Evolutionary conservation across 2,797 vertebrate species (phyloP).

Genomic region (Parauchenoglanis ngamensis): DNA sequence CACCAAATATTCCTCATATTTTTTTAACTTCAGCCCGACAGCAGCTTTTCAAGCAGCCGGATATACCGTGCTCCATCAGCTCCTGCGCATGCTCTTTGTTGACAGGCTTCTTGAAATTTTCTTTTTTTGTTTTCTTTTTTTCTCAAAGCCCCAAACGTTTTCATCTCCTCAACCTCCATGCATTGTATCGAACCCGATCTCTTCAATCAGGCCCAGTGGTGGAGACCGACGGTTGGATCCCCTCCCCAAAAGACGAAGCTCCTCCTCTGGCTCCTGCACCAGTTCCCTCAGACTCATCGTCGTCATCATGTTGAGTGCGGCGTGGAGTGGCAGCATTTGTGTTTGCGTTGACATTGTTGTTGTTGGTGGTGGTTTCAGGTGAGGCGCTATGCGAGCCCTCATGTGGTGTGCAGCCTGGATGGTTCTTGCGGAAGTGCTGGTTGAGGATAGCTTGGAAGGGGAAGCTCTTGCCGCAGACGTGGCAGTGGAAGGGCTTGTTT

Average conservation of each 20-base stretch:
- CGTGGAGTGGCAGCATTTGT: conserved; percentile 77
- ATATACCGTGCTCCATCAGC: conserved; percentile 1
- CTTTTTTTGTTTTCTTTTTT: background rate
- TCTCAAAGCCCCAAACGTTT: background rate
- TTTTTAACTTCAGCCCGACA: conserved; percentile 26
- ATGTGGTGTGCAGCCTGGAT: conserved; percentile 89
- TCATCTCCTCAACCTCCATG: conserved; percentile 50
- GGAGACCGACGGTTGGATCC: conserved; percentile 89
- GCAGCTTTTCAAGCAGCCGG: conserved; percentile 44
- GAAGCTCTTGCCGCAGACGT: conserved; percentile 97
- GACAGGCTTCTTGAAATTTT: background rate
- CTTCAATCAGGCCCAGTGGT: conserved; percentile 93
- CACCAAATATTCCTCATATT: conserved; percentile 6
- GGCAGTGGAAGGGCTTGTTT: conserved; percentile 98
- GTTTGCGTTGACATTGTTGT: conserved; percentile 3
- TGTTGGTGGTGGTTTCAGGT: conserved; percentile 86
- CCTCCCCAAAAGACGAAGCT: conserved; percentile 75
- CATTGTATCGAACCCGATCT: conserved; percentile 18
- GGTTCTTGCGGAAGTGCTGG: conserved; percentile 99
- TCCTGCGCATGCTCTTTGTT: conserved; percentile 6
- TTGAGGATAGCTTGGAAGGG: conserved; percentile 99
- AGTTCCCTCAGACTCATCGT: conserved; percentile 81
- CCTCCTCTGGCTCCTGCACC: conserved; percentile 71
- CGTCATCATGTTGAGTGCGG: conserved; percentile 86
- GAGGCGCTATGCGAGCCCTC: conserved; percentile 93